Evolutionary conservation across 2,113 vertebrate species (phyloP), one percentile per base, ranked within the genome.

Genomic region (Cebus imitator): DNA sequence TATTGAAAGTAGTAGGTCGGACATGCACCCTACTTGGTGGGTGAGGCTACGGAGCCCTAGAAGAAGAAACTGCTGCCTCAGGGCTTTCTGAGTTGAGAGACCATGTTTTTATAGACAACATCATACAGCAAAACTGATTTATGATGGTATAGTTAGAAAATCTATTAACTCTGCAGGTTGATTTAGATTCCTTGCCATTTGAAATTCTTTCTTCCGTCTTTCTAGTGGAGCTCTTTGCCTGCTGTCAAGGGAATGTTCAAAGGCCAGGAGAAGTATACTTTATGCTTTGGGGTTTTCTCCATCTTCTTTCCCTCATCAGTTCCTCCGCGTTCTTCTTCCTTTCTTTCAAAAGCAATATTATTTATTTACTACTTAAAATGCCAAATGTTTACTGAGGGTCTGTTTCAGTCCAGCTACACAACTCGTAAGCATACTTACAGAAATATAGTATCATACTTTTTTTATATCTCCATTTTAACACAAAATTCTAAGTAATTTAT

Each of bases 271-370:
- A 52, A 45, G 21, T 55, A 3, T 5, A 50, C 37, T 58, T 27
- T 48, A 27, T 23, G 37, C 12, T 66, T 3, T 80, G 1, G 6
- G 7, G 4, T 37, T 40, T 95, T 45, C 23, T 45, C 23, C 58
- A 40, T 87, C 14, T 13, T 25, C 45, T 89, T 57, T 61, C 32
- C 0, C 13, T 52, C 48, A 55, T 27, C 14, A 40, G 2, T 25
- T 25, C 3, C 43, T 7, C 35, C 9, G 0, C 12, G 0, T 4
- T n/a, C 8, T 27, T 11, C 32, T 61, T 25, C 8, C n/a, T 37
- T 8, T 61, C 8, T 32, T 32, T 20, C 23, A 73, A 64, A 14
- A 64, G n/a, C 9, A 90, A 0, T 48, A 57, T 0, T 11, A 57
- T 30, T 78, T 84, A 18, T 40, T 72, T 72, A 73, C 90, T 73